Conservation (phyloP, 2,113 vertebrate species). For the Hippoglossus stenolepis region DNA sequence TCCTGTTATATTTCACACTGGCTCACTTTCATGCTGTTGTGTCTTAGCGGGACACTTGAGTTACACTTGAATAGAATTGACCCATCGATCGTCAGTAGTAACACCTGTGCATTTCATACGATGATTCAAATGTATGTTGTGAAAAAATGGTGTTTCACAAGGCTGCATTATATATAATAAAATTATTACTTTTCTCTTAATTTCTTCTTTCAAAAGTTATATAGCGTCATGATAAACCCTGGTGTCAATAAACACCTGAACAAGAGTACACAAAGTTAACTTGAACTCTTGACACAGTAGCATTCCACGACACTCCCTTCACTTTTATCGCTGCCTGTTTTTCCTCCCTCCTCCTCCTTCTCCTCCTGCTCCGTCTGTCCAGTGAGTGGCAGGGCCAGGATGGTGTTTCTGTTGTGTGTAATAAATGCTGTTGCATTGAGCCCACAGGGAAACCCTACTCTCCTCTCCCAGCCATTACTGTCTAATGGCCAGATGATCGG, state of each 20-base stretch:
- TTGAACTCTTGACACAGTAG: conserved; percentile 52
- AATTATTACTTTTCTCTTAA: background rate
- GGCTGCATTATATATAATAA: background rate
- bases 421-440: conserved; percentile 84
- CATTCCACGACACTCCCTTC: background rate
- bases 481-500: conserved; percentile 86
- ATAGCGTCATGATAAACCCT: background rate
- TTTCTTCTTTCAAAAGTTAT: background rate
- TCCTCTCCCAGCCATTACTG: conserved; percentile 82
- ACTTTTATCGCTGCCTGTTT: conserved; percentile 21
- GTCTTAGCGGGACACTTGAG: background rate
- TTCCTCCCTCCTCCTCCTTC: conserved; percentile 35
- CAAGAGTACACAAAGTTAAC: conserved; percentile 30
- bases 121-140: background rate
- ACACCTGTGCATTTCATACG: conserved; percentile 9
- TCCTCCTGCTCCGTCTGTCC: conserved; percentile 49
- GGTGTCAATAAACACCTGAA: conserved; percentile 6
- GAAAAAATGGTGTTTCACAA: background rate
- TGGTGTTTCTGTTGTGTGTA: conserved; percentile 82
- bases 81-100: background rate
- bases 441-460: conserved; percentile 84
- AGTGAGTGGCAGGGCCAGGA: conserved; percentile 81
- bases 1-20: conserved; percentile 6
- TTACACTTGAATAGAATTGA: background rate
- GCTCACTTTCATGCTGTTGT: background rate